phyloP scores from a whole-genome alignment of 2,888 invertebrate species.

The Pseudolycoriella hygida region DNA sequence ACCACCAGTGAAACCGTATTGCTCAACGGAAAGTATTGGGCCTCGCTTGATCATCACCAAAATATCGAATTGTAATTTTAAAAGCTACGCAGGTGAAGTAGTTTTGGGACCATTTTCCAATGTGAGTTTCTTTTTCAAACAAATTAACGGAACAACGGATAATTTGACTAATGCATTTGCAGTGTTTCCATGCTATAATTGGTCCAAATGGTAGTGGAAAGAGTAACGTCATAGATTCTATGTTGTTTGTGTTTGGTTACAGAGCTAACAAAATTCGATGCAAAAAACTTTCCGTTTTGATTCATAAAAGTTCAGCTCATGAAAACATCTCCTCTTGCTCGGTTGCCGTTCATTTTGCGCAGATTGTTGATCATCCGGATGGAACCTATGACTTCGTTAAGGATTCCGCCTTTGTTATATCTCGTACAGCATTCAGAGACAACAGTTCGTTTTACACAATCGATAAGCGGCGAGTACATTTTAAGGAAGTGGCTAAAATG shows the following conservation, averaged over 20 bases:
- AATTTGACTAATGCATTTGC: constrained; percentile 20
- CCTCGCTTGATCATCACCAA: constrained; percentile 78
- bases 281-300: constrained; percentile 80
- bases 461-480: constrained; percentile 54
- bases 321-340: constrained; percentile 59
- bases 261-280: constrained; percentile 88
- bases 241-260: constrained; percentile 98
- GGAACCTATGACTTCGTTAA: constrained; percentile 56
- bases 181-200: constrained; percentile 91
- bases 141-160: constrained; percentile 7
- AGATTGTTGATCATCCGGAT: constrained; percentile 61
- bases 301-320: constrained; percentile 77
- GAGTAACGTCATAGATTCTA: constrained; percentile 96
- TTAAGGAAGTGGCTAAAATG: constrained; percentile 69
- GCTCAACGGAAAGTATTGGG: constrained; percentile 53
- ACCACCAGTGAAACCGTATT: constrained; percentile 49
- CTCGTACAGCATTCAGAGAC: constrained; percentile 71
- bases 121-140: constrained; percentile 34
- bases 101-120: constrained; percentile 90
- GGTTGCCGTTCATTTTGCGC: constrained; percentile 78
- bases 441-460: constrained; percentile 63
- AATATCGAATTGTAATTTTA: constrained; percentile 87
- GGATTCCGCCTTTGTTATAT: constrained; percentile 61
- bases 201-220: constrained; percentile 99
- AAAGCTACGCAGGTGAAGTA: constrained; percentile 81